Conservation (phyloP, 1,140 invertebrate species). For the Cataglyphis hispanica region DNA sequence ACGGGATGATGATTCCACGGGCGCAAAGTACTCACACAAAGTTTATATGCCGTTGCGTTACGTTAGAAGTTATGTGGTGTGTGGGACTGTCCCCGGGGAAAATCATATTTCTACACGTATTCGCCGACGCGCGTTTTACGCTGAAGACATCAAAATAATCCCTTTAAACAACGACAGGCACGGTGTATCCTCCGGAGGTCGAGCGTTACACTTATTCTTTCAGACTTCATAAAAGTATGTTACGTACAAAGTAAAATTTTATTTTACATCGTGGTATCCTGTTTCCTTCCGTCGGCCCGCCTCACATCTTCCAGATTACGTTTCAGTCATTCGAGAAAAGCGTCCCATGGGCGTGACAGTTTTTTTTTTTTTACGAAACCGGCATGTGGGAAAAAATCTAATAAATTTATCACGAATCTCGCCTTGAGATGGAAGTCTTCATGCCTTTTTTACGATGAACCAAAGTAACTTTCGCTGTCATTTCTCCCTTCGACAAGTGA, state of each 20-base stretch:
- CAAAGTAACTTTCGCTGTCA: not conserved
- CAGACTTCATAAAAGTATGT: constrained; percentile 45
- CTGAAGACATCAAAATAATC: constrained; percentile 67
- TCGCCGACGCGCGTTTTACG: constrained; percentile 34
- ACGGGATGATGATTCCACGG: constrained; percentile 68
- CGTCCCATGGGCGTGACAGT: not conserved
- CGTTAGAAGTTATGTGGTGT: constrained; percentile 65
- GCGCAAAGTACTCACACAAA: constrained; percentile 67
- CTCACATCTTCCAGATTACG: constrained; percentile 49
- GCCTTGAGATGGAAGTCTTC: not conserved
- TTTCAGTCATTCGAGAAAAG: constrained; percentile 19
- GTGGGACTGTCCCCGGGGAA: constrained; percentile 33
- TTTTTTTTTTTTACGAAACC: constrained; percentile 10
- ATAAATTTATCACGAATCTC: constrained; percentile 5
- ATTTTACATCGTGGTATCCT: constrained; percentile 49
- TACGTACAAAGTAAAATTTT: constrained; percentile 59
- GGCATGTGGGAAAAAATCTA: not conserved
- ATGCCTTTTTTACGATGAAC: not conserved
- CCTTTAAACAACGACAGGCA: constrained; percentile 60
- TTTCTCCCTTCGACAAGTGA: not conserved
- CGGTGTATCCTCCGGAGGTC: not conserved
- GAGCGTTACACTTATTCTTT: constrained; percentile 48
- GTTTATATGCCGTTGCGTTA: constrained; percentile 63
- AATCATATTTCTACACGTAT: constrained; percentile 70
- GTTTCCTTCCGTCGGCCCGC: not conserved